These are phyloP conservation scores for Cryptoprocta ferox DNA, from an alignment of 2,797 vertebrate species.

Conservation along the genomic window DNA sequence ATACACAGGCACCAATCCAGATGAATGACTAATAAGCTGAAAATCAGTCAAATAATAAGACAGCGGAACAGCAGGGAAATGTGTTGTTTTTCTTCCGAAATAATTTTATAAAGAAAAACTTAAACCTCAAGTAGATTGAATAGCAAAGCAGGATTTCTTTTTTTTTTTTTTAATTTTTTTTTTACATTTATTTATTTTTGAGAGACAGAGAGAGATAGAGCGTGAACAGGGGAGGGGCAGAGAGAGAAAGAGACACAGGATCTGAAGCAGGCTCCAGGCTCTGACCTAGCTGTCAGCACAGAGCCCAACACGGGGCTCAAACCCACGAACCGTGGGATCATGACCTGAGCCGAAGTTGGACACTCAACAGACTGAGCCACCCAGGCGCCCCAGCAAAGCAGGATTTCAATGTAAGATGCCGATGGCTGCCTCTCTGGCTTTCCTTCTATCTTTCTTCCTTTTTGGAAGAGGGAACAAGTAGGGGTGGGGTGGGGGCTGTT, in stretches of 20 bases:
- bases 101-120: slow-evolving; percentile 63
- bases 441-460: slow-evolving; percentile 3
- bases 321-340: too few species aligned
- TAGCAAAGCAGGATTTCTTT: not conserved
- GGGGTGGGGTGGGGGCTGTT: not conserved
- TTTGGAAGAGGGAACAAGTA: not conserved
- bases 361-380: too few species aligned
- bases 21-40: slow-evolving; percentile 73
- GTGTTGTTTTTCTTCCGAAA: slow-evolving; percentile 43
- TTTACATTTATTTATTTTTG: too few species aligned
- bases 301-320: too few species aligned
- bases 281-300: too few species aligned
- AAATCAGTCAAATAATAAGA: slow-evolving; percentile 74
- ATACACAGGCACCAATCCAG: slow-evolving; percentile 66
- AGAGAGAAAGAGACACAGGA: too few species aligned
- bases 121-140: slow-evolving; percentile 11
- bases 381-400: too few species aligned
- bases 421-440: not conserved
- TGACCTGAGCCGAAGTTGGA: too few species aligned
- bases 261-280: too few species aligned
- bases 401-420: slow-evolving; percentile 21
- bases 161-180: too few species aligned
- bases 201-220: too few species aligned
- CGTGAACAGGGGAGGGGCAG: too few species aligned
- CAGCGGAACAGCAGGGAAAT: slow-evolving; percentile 37